Evolutionary conservation across 2,113 vertebrate genomes (phyloP), one percentile per base, ranked within the genome.

Genomic region (Sceloporus undulatus): DNA sequence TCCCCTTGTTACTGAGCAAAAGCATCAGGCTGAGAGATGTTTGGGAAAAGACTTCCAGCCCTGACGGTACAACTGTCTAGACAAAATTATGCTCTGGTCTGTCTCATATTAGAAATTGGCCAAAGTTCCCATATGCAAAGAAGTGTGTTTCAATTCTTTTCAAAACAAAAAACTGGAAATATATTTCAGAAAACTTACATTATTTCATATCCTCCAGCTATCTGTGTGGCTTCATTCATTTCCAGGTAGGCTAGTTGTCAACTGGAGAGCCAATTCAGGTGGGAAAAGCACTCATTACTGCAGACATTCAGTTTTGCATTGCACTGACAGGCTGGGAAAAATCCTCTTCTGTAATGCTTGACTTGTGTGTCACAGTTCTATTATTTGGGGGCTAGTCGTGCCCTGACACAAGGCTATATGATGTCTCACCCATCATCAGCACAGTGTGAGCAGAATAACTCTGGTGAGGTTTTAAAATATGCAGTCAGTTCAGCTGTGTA

Each of bases 141-240:
- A 74, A 27, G 13, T 0, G 59, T 29, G 3, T 38, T 59, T 85
- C 42, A 1, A 14, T 7, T 1, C 2, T 1, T n/a, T 0, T 48
- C 27, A 77, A 66, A 79, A 79, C 2, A 27, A 79, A 79, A n/a
- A 8, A 21, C 34, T 0, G 0, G 5, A 68, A 56, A 2, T 0
- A 10, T 0, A 79, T 34, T 25, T 9, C 75, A 27, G 66, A 34
- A 6, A 40, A 0, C 78, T 48, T 13, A 0, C 18, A 25, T 5
- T 76, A 76, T 88, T 79, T 82, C 0, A 1, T 68, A 14, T 84
- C 0, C 2, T 1, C 29, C 0, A 0, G 23, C n/a, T 79, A 56
- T 1, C 0, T 19, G 0, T 0, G 1, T 54, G 21, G 75, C 0
- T 65, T 0, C 0, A n/a, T 77, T 25, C 27, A 2, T 7, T 0